Conservation (phyloP, 2,888 invertebrate genomes). For the Synergus laeviventris region DNA sequence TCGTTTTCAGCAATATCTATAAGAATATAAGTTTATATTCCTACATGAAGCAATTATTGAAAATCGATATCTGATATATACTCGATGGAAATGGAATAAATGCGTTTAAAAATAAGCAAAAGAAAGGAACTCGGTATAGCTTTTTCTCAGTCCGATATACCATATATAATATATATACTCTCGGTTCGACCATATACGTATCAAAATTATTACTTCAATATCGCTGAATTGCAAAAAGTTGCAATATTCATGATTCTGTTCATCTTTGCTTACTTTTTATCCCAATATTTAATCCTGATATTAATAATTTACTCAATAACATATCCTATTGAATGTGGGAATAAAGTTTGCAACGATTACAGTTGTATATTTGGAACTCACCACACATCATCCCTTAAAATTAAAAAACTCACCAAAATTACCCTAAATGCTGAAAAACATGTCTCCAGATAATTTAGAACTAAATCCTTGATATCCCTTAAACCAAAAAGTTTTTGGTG, state of each 20-base stretch:
- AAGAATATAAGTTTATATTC: constrained; percentile 18
- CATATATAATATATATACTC: background rate
- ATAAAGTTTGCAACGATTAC: no score
- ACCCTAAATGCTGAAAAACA: no score
- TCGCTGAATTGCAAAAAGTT: constrained; percentile 5
- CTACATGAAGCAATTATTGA: constrained; percentile 2
- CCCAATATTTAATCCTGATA: background rate
- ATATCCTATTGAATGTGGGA: no score
- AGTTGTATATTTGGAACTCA: no score
- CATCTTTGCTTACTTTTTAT: background rate
- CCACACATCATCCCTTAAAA: no score
- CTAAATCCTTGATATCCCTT: no score
- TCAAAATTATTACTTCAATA: constrained; percentile 36
- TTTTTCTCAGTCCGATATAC: constrained; percentile 4
- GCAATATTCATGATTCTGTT: constrained; percentile 13
- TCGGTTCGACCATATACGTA: constrained; percentile 1
- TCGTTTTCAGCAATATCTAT: background rate
- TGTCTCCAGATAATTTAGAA: no score
- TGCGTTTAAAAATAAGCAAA: background rate
- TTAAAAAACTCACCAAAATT: no score
- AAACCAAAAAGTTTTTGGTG: no score
- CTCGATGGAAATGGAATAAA: constrained; percentile 22
- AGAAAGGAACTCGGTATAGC: background rate
- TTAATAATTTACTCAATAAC: background rate
- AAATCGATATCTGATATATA: constrained; percentile 33